phyloP scores from a whole-genome alignment of 2,888 invertebrate species.

The Hirtodrosophila histrioides region DNA sequence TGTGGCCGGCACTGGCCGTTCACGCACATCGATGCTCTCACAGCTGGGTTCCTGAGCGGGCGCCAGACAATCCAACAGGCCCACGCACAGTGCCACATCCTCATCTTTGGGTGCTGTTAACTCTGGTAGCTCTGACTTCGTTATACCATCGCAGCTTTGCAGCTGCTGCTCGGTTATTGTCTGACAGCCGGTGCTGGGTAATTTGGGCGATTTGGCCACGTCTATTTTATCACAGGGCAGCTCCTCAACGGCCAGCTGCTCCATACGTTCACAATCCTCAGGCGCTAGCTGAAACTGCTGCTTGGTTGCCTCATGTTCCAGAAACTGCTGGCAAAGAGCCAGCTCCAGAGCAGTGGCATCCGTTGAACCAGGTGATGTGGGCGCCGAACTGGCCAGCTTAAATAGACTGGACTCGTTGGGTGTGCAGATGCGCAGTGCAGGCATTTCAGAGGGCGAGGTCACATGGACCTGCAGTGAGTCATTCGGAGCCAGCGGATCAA shows the following conservation, averaged over 20 bases:
- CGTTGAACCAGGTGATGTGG: constrained; percentile 62
- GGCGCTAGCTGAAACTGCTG: constrained; percentile 32
- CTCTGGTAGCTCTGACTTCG: not conserved
- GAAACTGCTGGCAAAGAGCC: constrained; percentile 32
- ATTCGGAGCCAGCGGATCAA: constrained; percentile 68
- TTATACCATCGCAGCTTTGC: constrained; percentile 62
- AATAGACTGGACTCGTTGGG: constrained; percentile 86
- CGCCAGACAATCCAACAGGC: constrained; percentile 64
- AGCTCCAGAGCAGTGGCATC: constrained; percentile 36
- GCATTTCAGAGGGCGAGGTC: constrained; percentile 64
- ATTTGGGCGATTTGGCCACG: constrained; percentile 55
- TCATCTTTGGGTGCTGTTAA: constrained; percentile 41
- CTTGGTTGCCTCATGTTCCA: constrained; percentile 45
- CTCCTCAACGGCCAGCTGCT: constrained; percentile 72
- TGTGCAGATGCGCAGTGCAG: constrained; percentile 85
- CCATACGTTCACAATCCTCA: constrained; percentile 48
- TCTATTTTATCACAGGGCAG: constrained; percentile 77
- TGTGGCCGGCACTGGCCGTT: constrained; percentile 60
- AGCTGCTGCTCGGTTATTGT: constrained; percentile 70
- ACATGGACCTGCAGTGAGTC: constrained; percentile 55
- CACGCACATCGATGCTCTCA: constrained; percentile 62
- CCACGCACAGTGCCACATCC: constrained; percentile 69
- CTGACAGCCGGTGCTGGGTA: constrained; percentile 69
- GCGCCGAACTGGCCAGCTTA: constrained; percentile 73
- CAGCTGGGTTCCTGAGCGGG: constrained; percentile 68